Evolutionary conservation across 2,797 vertebrate genomes (phyloP).

Genomic region (Xiphorhynchus erythropygius): DNA sequence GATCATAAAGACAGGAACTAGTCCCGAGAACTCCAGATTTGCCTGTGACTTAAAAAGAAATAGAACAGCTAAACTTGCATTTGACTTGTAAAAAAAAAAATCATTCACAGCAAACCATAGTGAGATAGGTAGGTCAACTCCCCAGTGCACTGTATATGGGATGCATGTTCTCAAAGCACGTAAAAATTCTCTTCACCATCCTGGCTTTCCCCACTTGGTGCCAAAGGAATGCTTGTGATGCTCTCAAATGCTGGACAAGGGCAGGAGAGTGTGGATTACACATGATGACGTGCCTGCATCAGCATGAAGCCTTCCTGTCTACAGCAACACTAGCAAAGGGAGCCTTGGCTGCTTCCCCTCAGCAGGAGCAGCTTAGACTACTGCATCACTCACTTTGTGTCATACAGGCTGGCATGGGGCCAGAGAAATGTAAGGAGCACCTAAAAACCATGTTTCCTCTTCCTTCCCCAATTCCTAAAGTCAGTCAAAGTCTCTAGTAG

Average conservation of each 20-base stretch:
- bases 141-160: background rate
- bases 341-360: background rate
- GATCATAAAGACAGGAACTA: background rate
- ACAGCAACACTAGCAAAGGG: background rate
- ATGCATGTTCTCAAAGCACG: rapidly evolving
- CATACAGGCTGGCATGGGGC: background rate
- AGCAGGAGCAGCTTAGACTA: background rate
- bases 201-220: background rate
- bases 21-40: background rate
- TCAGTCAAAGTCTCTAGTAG: background rate
- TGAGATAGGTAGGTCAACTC: rapidly evolving
- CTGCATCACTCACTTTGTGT: background rate
- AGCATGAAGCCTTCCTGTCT: background rate
- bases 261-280: background rate
- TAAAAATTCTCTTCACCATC: background rate
- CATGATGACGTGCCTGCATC: rapidly evolving
- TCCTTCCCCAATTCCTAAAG: background rate
- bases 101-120: background rate
- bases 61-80: background rate
- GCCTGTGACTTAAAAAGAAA: background rate
- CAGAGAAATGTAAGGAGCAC: background rate
- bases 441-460: background rate
- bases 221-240: background rate
- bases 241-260: background rate
- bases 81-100: background rate